Base-by-base conservation (phyloP, 2,888 invertebrate genomes). In the Chrysotoxum bicinctum region DNA sequence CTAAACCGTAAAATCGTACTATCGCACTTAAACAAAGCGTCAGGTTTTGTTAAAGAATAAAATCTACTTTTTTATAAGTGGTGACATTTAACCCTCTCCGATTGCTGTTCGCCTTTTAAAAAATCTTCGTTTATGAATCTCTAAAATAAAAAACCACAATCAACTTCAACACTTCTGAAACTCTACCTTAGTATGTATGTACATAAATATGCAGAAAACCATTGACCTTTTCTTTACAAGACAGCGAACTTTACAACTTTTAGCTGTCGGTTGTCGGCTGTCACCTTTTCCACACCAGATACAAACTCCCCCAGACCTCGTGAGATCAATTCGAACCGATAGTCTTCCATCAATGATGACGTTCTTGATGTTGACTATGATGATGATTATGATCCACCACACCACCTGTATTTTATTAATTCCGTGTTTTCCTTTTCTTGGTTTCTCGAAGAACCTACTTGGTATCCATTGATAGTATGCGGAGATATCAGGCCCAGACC, bases 261-360 rank as follows among this genome's bases (percentile, higher is more conserved):
- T 48, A 54, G 54, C 40, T 78, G n/a, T n/a, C n/a, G n/a, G n/a
- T n/a, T n/a, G n/a, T n/a, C n/a, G n/a, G n/a, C n/a, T n/a, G 56
- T 72, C 35, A 23, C 10, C 35, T 26, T 8, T 40, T 37, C 12
- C 19, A 54, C 14, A 40, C n/a, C 40, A 40, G 40, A 40, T 7
- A 37, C 14, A n/a, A 40, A 40, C n/a, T 21, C 9, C 21, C 7
- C 37, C 45, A 48, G 72, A 76, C 48, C 26, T 82, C 26, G 21
- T 72, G 54, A 37, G 74, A 86, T 77, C 60, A 74, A 62, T 72
- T 60, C 30, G 16, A 52, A 19, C 77, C 73, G 76, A 81, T 77
- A 74, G 81, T 73, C 80, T 62, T 50, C 70, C 77, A 74, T 70
- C 81, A 82, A 82, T 70, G 70, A 82, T 50, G 77, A 70, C 48